A percentile compares a stretch with the other conserved stretches of the same genome.
phyloP scores from a whole-genome alignment of 2,797 vertebrate genomes.

The Moxostoma hubbsi region DNA sequence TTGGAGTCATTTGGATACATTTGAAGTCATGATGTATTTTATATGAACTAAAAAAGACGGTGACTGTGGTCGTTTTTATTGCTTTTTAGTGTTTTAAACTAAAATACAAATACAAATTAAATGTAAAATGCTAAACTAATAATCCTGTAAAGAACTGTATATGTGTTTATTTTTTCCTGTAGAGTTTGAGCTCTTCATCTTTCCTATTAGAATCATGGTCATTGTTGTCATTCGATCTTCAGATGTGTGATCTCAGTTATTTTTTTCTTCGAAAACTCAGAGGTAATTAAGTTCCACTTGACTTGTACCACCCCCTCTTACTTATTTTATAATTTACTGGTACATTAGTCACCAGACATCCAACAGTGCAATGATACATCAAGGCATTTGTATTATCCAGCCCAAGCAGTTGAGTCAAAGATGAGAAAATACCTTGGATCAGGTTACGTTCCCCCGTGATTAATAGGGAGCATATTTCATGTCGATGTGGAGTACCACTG shows the following conservation, averaged over 20 bases:
- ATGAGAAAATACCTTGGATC: conserved; percentile 29
- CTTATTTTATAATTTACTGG: conserved; percentile 59
- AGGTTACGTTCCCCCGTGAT: conserved; percentile 1
- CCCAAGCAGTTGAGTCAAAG: conserved; percentile 18
- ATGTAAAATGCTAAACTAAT: too few species aligned
- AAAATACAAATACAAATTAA: too few species aligned
- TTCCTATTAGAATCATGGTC: conserved; percentile 3
- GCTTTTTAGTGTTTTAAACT: too few species aligned
- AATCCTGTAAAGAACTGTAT: conserved; percentile 57
- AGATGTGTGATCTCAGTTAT: conserved; percentile 33
- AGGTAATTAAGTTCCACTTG: conserved; percentile 62
- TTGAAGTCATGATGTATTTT: too few species aligned
- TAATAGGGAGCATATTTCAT: conserved; percentile 44
- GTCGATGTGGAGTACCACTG: conserved; percentile 10
- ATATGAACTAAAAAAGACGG: too few species aligned
- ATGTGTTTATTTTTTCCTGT: conserved; percentile 63
- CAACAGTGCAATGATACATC: conserved; percentile 42
- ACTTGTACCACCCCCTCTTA: conserved; percentile 48
- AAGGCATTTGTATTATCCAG: conserved; percentile 44
- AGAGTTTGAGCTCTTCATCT: conserved; percentile 77
- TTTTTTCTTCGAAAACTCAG: conserved; percentile 19
- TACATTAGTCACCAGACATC: conserved; percentile 62
- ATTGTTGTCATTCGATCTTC: conserved; percentile 46
- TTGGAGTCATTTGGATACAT: too few species aligned
- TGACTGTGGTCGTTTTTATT: too few species aligned